Evolutionary conservation across 1,140 invertebrate species (phyloP).

Genomic region (Meloidogyne exigua): DNA sequence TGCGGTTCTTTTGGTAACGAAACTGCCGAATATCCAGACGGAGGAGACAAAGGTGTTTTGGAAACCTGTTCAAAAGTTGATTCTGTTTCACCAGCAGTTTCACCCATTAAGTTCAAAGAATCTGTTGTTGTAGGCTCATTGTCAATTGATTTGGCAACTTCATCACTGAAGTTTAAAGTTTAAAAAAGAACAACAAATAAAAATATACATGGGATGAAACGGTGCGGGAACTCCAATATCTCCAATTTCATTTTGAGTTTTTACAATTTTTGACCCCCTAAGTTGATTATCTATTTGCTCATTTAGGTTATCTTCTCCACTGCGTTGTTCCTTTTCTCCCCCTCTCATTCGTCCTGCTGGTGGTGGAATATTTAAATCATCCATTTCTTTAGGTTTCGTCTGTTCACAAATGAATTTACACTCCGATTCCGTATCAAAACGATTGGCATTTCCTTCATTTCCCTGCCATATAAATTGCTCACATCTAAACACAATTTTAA

Average conservation of each 20-base stretch:
- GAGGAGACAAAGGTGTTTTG: not conserved
- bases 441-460: constrained; percentile 39
- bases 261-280: constrained; percentile 14
- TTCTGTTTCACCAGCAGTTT: not conserved
- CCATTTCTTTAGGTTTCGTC: not conserved
- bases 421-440: constrained; percentile 29
- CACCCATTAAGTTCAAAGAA: not conserved
- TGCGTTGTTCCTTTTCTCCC: constrained; percentile 2
- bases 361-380: not conserved
- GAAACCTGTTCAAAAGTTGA: constrained; percentile 15
- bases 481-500: constrained; percentile 20
- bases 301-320: not conserved
- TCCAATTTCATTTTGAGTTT: constrained; percentile 25
- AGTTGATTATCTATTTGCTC: not conserved
- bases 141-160: not conserved
- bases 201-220: constrained; percentile 24
- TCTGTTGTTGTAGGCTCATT: not conserved
- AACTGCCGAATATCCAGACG: constrained; percentile 15
- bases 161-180: not conserved
- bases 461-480: constrained; percentile 39
- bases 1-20: constrained; percentile 33
- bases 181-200: not conserved
- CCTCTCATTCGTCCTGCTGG: constrained; percentile 4
- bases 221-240: constrained; percentile 29
- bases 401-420: constrained; percentile 35